phyloP scores from a whole-genome alignment of 2,888 invertebrate species.

The Parnassius orleans region DNA sequence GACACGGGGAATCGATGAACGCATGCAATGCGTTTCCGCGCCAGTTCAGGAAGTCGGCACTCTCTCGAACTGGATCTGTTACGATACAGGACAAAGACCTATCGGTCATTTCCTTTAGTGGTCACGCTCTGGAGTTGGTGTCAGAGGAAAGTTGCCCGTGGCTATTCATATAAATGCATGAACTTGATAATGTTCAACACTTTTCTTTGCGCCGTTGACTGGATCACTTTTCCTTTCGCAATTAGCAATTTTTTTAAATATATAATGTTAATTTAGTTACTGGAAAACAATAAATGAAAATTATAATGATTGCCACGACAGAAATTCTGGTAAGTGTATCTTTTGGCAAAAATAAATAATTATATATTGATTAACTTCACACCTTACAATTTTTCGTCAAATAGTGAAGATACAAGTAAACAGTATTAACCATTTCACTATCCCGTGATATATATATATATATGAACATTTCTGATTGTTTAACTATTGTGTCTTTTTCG shows the following conservation, averaged over 20 bases:
- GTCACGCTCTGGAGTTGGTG: constrained; percentile 53
- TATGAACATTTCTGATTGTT: no score
- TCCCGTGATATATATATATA: no score
- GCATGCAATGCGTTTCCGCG: constrained; percentile 44
- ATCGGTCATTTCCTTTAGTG: constrained; percentile 66
- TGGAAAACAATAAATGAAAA: constrained; percentile 23
- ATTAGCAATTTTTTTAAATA: constrained; percentile 47
- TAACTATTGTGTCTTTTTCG: no score
- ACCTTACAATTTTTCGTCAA: no score
- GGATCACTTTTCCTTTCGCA: constrained; percentile 69
- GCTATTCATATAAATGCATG: constrained; percentile 73
- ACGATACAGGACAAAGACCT: constrained; percentile 76
- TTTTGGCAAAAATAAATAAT: no score
- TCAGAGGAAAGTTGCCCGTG: constrained; percentile 66
- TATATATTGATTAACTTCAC: no score
- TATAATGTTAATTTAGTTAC: constrained; percentile 57
- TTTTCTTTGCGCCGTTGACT: constrained; percentile 61
- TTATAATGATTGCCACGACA: constrained; percentile 54
- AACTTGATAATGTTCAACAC: constrained; percentile 72
- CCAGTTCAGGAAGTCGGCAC: constrained; percentile 46
- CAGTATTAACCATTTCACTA: no score
- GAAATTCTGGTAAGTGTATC: constrained; percentile 63
- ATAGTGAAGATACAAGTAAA: no score
- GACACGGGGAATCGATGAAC: constrained; percentile 24
- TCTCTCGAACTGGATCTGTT: constrained; percentile 64